Evolutionary conservation across 2,888 invertebrate species (phyloP).

Genomic region (Dioctria rufipes): DNA sequence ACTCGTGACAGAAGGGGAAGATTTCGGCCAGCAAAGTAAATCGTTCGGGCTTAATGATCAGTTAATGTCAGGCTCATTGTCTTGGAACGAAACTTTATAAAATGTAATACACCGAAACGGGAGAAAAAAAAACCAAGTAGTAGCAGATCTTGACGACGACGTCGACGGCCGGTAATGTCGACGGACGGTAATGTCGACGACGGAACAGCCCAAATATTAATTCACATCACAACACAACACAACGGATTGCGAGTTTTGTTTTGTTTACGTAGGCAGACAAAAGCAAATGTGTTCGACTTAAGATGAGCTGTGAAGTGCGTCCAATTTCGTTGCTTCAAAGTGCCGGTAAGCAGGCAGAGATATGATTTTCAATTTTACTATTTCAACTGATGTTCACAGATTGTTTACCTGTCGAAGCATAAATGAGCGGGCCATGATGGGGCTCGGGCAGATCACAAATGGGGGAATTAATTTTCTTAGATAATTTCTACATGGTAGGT

Average conservation of each 20-base stretch:
- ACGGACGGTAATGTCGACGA: slow-evolving; percentile 1
- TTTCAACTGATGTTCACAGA: slow-evolving; percentile 50
- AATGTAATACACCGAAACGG: slow-evolving; percentile 50
- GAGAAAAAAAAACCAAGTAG: slow-evolving; percentile 32
- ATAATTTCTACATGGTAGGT: slow-evolving; percentile 19
- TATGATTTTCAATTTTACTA: slow-evolving; percentile 50
- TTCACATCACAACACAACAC: neutral
- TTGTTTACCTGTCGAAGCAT: slow-evolving; percentile 50
- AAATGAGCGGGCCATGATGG: slow-evolving; percentile 36
- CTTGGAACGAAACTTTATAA: slow-evolving; percentile 57
- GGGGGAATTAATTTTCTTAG: slow-evolving; percentile 47
- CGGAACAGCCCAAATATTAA: slow-evolving; percentile 41
- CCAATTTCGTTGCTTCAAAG: slow-evolving; percentile 41
- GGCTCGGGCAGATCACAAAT: slow-evolving; percentile 28
- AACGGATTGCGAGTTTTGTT: neutral
- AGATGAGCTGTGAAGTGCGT: slow-evolving; percentile 45
- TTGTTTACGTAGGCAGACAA: neutral
- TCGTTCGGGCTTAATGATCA: slow-evolving; percentile 59
- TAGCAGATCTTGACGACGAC: slow-evolving; percentile 19
- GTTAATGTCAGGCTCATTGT: slow-evolving; percentile 58
- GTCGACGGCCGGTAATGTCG: neutral
- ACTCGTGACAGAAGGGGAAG: slow-evolving; percentile 47
- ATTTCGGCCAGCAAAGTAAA: slow-evolving; percentile 57
- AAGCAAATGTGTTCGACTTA: slow-evolving; percentile 8
- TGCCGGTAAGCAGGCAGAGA: slow-evolving; percentile 20